Evolutionary conservation across 2,797 vertebrate species (phyloP), one percentile per base, ranked within the genome.

Genomic region (Delichon dasypus): DNA sequence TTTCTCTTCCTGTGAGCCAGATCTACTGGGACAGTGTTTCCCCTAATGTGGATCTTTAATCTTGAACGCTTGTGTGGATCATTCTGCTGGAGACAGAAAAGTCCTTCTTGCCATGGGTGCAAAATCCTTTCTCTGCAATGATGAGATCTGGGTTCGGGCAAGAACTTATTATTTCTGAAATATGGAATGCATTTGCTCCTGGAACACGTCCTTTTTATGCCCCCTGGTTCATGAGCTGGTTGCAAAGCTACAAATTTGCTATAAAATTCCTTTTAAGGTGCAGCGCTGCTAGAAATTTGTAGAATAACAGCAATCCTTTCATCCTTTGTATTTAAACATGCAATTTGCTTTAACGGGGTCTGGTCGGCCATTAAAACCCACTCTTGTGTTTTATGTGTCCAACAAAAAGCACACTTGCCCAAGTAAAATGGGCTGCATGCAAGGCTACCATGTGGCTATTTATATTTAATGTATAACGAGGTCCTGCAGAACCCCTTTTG

Each of bases 241-340:
- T 95, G 91, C 93, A 96, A 92, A 94, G 90, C 96, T 97, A 96
- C 95, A 95, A 96, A 96, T 95, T 97, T 93, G 88, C 95, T 95
- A 95, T 97, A 97, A 97, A 97, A 90, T 86, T 91, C 91, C 96
- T 96, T 97, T 96, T 90, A 95, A 97, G 95, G 90, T 84, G 80
- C 80, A 88, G 77, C 2, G 14, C 89, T 96, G 95, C 91, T 94
- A 92, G 93, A 97, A 96, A 96, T 95, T 92, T 96, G 91, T 95
- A 95, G 95, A 97, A 95, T 94, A 95, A 95, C 90, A 83, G 87
- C 79, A 53, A 81, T 74, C 85, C 95, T 95, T 97, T 96, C 91
- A 96, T 97, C 95, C 90, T 96, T 95, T 93, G 88, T 95, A 88
- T 93, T 95, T 95, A 93, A 95, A 92, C 93, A 89, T 94, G 92